Base-by-base conservation (phyloP, 2,113 vertebrate genomes). In the Entelurus aequoreus region DNA sequence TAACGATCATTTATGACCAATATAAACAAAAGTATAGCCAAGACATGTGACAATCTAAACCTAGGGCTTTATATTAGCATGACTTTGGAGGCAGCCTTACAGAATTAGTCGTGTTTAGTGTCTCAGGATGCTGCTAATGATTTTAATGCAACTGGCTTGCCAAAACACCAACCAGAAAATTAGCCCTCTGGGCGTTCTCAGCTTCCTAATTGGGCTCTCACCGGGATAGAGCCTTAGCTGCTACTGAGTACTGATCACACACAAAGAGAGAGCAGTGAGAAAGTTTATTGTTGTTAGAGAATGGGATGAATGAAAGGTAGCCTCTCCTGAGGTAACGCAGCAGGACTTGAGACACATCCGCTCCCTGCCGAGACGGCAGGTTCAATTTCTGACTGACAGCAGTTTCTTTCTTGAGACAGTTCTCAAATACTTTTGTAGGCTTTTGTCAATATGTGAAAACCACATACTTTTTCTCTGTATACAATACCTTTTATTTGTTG, bases 121-220 rank as follows among this genome's bases (percentile, higher is more conserved):
- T 72, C 71, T 65, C 61, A n/a, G 72, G 51, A 59, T 60, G 69
- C 63, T 82, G 78, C 82, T 88, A 83, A 88, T 83, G 71, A 79
- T 72, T 79, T 78, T 68, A 72, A 69, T 83, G 87, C 88, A 93
- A 92, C 89, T 68, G 64, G 74, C 13, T 65, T 75, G 80, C 71
- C 61, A 78, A 85, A 83, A 86, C 74, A 84, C 65, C 66, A 72
- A 75, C 73, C 71, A 66, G 71, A 76, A 84, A 82, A 68, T 78
- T 72, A 73, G 68, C 72, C 82, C 83, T 48, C 5, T 36, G 77
- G 76, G 76, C 66, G 37, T 58, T 63, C 57, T 62, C 60, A 63
- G 72, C 63, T 42, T 76, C 80, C 76, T 87, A 88, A 88, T 84
- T 87, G 74, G 84, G 42, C 72, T 79, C 77, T 77, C 77, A 76